Evolutionary conservation across 1,140 invertebrate species (phyloP).

Genomic region (Tetragonula clypearis): DNA sequence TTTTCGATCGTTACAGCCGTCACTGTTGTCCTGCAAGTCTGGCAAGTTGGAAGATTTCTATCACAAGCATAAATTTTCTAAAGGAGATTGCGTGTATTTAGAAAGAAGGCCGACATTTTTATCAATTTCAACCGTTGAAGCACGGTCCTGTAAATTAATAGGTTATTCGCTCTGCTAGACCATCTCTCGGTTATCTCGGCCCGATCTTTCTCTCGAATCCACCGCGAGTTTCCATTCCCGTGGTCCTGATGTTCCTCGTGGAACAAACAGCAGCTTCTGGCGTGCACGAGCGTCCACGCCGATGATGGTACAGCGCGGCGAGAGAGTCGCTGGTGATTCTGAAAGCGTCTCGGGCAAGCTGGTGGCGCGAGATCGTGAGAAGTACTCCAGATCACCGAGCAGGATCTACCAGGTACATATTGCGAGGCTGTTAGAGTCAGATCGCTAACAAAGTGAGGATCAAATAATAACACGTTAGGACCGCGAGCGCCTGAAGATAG

Average conservation of each 20-base stretch:
- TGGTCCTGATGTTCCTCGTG: too few species aligned
- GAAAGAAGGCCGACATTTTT: neutral
- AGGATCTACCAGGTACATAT: constrained; percentile 70
- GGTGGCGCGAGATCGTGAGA: constrained; percentile 71
- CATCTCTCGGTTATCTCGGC: constrained; percentile 12
- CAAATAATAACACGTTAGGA: constrained; percentile 81
- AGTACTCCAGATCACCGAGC: constrained; percentile 76
- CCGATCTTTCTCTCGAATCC: neutral
- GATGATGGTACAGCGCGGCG: neutral
- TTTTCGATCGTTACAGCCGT: neutral
- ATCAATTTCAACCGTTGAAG: neutral
- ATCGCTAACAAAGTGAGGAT: constrained; percentile 82
- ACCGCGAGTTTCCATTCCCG: too few species aligned
- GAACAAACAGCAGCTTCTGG: constrained; percentile 3
- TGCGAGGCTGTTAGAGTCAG: constrained; percentile 72
- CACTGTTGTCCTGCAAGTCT: fast-evolving
- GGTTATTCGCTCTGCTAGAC: neutral
- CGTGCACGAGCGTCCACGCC: neutral
- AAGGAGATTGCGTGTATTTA: too few species aligned
- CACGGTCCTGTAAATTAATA: neutral
- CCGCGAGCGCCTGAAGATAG: constrained; percentile 76
- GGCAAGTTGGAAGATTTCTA: neutral
- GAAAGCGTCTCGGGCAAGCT: constrained; percentile 32
- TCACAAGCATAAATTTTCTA: too few species aligned
- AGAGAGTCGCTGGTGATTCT: neutral